Base-by-base conservation (phyloP, 2,113 vertebrate species). In the Tylochromis polylepis region DNA sequence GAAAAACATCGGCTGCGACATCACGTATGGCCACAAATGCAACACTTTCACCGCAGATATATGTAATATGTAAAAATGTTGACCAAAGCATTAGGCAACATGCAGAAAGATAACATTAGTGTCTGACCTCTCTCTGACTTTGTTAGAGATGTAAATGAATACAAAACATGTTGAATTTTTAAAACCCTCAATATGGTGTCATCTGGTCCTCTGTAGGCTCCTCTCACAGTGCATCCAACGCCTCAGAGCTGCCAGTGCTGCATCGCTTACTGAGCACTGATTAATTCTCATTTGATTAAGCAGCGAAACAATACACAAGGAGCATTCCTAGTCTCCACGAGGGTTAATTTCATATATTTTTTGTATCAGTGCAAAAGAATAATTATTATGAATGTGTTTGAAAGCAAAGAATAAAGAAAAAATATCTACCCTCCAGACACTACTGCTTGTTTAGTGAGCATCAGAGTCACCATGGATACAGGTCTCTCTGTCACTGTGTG, bases 131-230 rank as follows among this genome's bases (percentile, higher is more conserved):
- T 79, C 38, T 6, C 60, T 93, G 89, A 94, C 92, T 87, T 83
- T 51, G 84, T 67, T 55, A 24, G 53, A 82, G 80, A 91, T 84
- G 67, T 87, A 91, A 91, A 91, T 60, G 43, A 92, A 81, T n/a
- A 84, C 79, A 84, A 89, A 92, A 34, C 89, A 77, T 87, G 81
- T 36, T 91, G 11, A 79, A 91, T 92, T 85, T 94, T 93, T 91
- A 86, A 93, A 89, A 34, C 41, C 87, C 75, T 67, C 91, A 91
- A 88, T 92, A 93, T 88, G 92, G 93, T 91, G 91, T 93, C 87
- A 90, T 89, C 90, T 93, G 90, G 75, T 91, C 82, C 80, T 86
- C 80, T 88, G 84, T 88, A 57, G 84, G 79, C 89, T 84, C 38
- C 84, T 51, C 82, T 84, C n/a, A 14, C 81, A 59, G 51, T 79